Percentiles rank a stretch among this genome's conserved stretches.
Evolutionary conservation across 2,888 invertebrate genomes (phyloP).

Genomic region (Perizoma affinitatum): DNA sequence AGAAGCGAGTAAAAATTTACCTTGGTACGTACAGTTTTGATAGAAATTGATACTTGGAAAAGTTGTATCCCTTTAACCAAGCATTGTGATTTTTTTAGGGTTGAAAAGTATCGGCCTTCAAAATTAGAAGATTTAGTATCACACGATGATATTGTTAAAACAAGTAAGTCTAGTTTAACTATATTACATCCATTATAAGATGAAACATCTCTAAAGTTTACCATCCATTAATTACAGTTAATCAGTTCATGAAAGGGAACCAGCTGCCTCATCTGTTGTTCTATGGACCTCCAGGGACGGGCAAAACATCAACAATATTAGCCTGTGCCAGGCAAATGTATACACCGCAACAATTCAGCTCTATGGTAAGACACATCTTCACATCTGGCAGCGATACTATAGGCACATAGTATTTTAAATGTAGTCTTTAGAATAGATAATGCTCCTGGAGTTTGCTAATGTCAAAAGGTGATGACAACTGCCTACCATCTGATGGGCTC

Average conservation of each 20-base stretch:
- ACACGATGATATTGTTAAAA: slow-evolving; percentile 97
- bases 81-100: slow-evolving; percentile 85
- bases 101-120: slow-evolving; percentile 98
- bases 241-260: slow-evolving; percentile 94
- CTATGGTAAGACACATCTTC: slow-evolving; percentile 88
- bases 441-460: no score
- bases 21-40: slow-evolving; percentile 77
- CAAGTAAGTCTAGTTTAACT: slow-evolving; percentile 88
- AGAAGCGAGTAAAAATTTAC: slow-evolving; percentile 79
- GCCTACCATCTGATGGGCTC: no score
- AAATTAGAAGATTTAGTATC: slow-evolving; percentile 97
- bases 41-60: not conserved
- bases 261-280: slow-evolving; percentile 97
- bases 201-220: not conserved
- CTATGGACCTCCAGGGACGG: slow-evolving; percentile 99
- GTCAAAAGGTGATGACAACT: no score
- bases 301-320: slow-evolving; percentile 98
- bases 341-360: slow-evolving; percentile 93
- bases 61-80: not conserved
- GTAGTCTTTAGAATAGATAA: no score
- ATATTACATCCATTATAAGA: not conserved
- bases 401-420: no score
- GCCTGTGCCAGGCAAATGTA: slow-evolving; percentile 98
- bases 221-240: slow-evolving; percentile 84
- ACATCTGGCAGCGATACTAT: no score